Base-by-base conservation (phyloP, 2,797 vertebrate species). In the Chaunax sp. region DNA sequence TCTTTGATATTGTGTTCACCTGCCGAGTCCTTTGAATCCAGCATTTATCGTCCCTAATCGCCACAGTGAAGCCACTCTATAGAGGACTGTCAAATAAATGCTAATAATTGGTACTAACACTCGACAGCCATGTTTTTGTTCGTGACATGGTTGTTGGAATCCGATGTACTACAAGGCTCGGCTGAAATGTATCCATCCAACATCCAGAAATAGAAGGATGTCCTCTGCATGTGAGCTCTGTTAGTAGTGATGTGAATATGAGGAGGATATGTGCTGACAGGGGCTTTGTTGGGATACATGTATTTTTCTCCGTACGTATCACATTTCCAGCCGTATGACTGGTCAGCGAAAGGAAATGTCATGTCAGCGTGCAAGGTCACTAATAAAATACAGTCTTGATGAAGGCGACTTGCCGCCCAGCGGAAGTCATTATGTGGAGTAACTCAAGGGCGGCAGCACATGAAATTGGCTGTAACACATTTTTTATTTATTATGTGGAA, bases 341-440 rank as follows among this genome's bases (percentile, higher is more conserved):
- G 81, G 78, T 92, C 85, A 85, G 89, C 86, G 7, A 72, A 86
- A 81, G 67, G 74, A 83, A 80, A 82, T 66, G 79, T 73, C 82
- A 80, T 45, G 57, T 73, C 69, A 73, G 53, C 47, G 22, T 10
- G 64, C 71, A 88, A 90, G 81, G 84, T 88, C 83, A 63, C 68
- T 11, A 20, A 64, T 56, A 80, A 72, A 72, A 71, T 5, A 67
- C 18, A 54, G 38, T 69, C 67, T 25, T 33, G 57, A 77, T 77
- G 54, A 76, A 58, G 71, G 56, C 0, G 44, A 43, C 14, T 64
- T n/a, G 43, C 20, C 20, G 6, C 11, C 23, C 22, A 4, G 13
- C 15, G 16, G 72, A 73, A 47, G 46, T 49, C 44, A 8, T 60
- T 14, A n/a, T 6, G 4, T 11, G 40, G 25, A 54, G 3, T 7